These are phyloP conservation scores for Propithecus perrieri DNA, from an alignment of 2,797 vertebrate species.

Conservation along the genomic window DNA sequence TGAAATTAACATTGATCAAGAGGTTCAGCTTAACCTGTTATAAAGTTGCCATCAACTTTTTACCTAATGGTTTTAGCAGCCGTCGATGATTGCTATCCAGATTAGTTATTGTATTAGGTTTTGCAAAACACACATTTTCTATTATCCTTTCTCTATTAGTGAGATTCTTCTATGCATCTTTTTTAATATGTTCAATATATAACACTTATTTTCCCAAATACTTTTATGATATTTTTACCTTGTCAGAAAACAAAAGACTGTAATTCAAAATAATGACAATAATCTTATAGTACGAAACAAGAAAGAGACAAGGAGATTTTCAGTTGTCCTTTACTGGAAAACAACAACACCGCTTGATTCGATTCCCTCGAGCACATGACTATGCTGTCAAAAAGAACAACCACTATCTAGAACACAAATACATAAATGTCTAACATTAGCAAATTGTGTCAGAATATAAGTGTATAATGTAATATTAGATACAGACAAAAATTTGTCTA, in stretches of 20 bases:
- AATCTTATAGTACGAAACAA: neutral
- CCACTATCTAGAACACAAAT: neutral
- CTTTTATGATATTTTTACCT: neutral
- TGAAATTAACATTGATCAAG: constrained; percentile 6
- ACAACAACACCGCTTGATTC: neutral
- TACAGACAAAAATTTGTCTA: neutral
- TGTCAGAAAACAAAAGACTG: neutral
- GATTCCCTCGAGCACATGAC: neutral
- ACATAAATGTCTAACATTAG: neutral
- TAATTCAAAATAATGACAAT: constrained; percentile 16
- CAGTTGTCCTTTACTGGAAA: neutral
- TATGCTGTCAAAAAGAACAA: neutral
- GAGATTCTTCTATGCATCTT: neutral
- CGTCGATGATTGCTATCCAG: neutral
- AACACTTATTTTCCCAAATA: neutral
- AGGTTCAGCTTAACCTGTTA: neutral
- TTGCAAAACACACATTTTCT: neutral
- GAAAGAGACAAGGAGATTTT: neutral
- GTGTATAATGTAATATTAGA: neutral
- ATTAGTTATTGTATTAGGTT: neutral
- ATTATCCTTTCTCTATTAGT: neutral
- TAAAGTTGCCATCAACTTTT: neutral
- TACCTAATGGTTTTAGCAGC: neutral
- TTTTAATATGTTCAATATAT: neutral
- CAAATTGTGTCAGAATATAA: neutral